Base-by-base conservation (phyloP, 1,140 invertebrate genomes). In the Thaumetopoea pityocampa region DNA sequence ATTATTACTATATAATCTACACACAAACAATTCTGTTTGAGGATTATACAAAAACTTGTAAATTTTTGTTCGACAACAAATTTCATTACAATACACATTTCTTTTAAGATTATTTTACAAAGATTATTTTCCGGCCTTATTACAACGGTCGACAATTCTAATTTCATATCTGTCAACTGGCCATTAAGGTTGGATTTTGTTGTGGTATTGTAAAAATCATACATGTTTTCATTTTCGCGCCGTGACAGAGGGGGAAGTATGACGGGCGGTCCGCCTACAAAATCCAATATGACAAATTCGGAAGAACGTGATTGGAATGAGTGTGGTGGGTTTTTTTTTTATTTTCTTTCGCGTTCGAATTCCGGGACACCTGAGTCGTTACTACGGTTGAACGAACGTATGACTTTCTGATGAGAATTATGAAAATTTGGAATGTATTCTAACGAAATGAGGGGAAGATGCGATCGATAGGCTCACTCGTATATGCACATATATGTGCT, bases 231-330 rank as follows among this genome's bases (percentile, higher is more conserved):
- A 78, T 80, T 80, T 78, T 70, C 57, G 36, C 67, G 53, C 48
- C 48, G 51, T 78, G 78, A 78, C 78, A 80, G 65, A 62, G 67
- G 68, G 60, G 58, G 65, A 70, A 57, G 68, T 68, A 74, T 76
- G 76, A 79, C 57, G 64, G 66, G 73, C 53, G 40, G 63, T 62
- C 51, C 45, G 61, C 67, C 54, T 68, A 46, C 60, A 67, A 80
- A 80, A 80, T 83, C 79, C 79, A 83, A 83, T 83, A 83, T 83
- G 79, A 83, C 79, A 83, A 83, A 83, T 83, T 83, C 66, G 73
- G 66, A 65, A 70, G 58, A 67, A 80, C 79, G 79, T 83, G 79
- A 76, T 77, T 70, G 63, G 76, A 80, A 83, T 83, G 65, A 69
- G 51, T 62, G 66, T 48, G 58, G 65, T 45, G 45, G 30, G 56